Evolutionary conservation across 2,797 vertebrate species (phyloP).

Genomic region (Silurus lanzhouensis): DNA sequence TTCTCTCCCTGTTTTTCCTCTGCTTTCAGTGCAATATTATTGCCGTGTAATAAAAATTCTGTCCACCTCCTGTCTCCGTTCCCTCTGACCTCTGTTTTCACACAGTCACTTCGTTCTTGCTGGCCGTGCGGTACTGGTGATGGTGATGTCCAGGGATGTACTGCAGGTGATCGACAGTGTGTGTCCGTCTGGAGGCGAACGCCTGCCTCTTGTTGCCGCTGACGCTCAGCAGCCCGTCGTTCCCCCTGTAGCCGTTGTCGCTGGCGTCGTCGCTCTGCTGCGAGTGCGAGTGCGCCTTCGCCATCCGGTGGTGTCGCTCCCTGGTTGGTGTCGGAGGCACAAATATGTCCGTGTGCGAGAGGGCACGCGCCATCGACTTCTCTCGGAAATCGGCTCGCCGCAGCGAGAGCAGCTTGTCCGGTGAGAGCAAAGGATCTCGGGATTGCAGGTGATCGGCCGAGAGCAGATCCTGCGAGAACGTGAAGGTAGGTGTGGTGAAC

Average conservation of each 20-base stretch:
- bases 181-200: constrained; percentile 92
- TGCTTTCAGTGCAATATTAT: background rate
- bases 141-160: constrained; percentile 85
- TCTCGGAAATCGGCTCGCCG: constrained; percentile 84
- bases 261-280: constrained; percentile 89
- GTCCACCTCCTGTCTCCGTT: background rate
- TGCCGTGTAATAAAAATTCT: background rate
- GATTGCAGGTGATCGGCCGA: constrained; percentile 93
- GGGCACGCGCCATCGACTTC: constrained; percentile 86
- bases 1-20: background rate
- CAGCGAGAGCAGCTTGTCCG: constrained; percentile 82
- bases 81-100: constrained; percentile 63
- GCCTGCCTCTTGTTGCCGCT: constrained; percentile 92
- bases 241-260: constrained; percentile 57
- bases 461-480: constrained; percentile 88
- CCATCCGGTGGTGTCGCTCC: constrained; percentile 90
- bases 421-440: constrained; percentile 94
- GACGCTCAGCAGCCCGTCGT: constrained; percentile 73
- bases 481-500: constrained; percentile 69
- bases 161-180: constrained; percentile 97
- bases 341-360: constrained; percentile 95
- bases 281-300: constrained; percentile 88
- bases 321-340: constrained; percentile 86
- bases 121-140: constrained; percentile 91
- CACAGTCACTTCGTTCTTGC: constrained; percentile 99